Evolutionary conservation across 2,113 vertebrate species (phyloP).

Genomic region (Erpornis zantholeuca): DNA sequence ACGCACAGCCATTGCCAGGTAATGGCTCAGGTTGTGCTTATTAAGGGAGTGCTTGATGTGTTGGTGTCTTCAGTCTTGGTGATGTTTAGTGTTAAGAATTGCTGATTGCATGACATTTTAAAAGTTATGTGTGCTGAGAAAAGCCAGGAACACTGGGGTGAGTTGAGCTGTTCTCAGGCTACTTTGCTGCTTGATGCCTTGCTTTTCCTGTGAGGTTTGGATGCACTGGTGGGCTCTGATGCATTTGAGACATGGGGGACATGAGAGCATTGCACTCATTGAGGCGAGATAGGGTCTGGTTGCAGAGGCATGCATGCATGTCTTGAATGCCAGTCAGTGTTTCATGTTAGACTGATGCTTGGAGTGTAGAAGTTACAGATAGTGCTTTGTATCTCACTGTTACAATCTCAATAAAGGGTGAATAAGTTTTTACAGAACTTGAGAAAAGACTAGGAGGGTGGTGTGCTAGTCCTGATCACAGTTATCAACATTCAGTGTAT

Average conservation of each 20-base stretch:
- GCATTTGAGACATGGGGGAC: neutral
- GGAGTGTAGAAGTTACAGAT: neutral
- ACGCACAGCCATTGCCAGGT: slow-evolving; percentile 74
- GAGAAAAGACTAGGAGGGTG: neutral
- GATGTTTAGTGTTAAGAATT: neutral
- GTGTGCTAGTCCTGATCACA: neutral
- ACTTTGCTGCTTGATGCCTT: neutral
- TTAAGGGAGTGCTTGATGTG: neutral
- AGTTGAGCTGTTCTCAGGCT: neutral
- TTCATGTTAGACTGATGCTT: neutral
- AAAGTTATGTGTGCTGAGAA: neutral
- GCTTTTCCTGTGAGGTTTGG: neutral
- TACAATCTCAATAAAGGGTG: neutral
- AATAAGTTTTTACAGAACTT: neutral
- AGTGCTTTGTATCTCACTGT: neutral
- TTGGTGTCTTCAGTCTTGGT: neutral
- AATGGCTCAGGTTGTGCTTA: neutral
- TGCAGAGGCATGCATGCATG: neutral
- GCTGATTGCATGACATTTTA: neutral
- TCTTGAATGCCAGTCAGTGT: neutral
- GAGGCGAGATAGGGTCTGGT: neutral
- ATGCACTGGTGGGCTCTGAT: neutral
- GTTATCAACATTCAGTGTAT: neutral
- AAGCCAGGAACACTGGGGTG: neutral
- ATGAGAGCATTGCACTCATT: neutral